Evolutionary conservation across 2,797 vertebrate species (phyloP).

Genomic region (Labroides dimidiatus): DNA sequence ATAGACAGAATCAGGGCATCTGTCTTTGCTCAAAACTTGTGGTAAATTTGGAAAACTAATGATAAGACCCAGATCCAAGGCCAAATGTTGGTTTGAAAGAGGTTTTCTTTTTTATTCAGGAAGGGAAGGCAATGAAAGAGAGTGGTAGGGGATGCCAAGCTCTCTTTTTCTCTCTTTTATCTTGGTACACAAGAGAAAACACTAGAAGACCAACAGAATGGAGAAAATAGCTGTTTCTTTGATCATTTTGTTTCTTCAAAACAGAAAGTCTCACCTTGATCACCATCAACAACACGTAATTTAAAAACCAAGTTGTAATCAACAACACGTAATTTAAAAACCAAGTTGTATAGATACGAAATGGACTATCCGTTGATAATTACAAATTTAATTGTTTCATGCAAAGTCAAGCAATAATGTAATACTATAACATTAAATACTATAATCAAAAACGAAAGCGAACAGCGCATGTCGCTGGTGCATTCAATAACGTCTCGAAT

Average conservation of each 20-base stretch:
- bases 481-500: background rate
- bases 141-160: conserved; percentile 23
- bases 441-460: conserved; percentile 46
- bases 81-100: conserved; percentile 14
- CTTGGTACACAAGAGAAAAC: conserved; percentile 33
- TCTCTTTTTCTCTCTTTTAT: conserved; percentile 30
- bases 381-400: too few species aligned
- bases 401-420: too few species aligned
- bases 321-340: too few species aligned
- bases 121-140: conserved; percentile 50
- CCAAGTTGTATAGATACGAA: too few species aligned
- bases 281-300: too few species aligned
- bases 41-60: background rate
- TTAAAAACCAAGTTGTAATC: too few species aligned
- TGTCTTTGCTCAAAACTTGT: background rate
- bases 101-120: conserved; percentile 29
- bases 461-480: background rate
- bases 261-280: too few species aligned
- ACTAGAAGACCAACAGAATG: background rate
- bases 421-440: too few species aligned
- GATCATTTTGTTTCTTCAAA: too few species aligned
- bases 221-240: too few species aligned
- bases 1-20: background rate
- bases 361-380: too few species aligned
- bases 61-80: conserved; percentile 20